phyloP scores from a whole-genome alignment of 2,888 invertebrate species.

The Clistopyga incitator region DNA sequence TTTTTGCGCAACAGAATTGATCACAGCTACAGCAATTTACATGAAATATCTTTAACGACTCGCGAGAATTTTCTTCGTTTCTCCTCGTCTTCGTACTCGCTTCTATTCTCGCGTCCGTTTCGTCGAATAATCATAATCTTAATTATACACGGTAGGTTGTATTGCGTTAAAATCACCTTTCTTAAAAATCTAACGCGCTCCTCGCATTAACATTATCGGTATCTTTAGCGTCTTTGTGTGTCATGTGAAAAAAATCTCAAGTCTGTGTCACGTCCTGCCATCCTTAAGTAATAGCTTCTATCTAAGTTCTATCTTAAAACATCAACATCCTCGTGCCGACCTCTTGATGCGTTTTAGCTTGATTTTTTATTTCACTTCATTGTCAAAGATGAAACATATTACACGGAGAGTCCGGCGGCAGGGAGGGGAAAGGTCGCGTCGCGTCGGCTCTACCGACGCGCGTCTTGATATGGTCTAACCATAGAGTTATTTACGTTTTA shows the following conservation, averaged over 20 bases:
- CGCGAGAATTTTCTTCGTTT: constrained; percentile 45
- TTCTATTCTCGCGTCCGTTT: constrained; percentile 38
- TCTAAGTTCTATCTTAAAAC: constrained; percentile 70
- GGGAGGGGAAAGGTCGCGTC: constrained; percentile 48
- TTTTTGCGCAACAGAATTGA: constrained; percentile 75
- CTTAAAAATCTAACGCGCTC: constrained; percentile 69
- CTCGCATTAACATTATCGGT: constrained; percentile 61
- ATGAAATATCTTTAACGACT: constrained; percentile 70
- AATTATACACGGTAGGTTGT: constrained; percentile 75
- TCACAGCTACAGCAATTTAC: constrained; percentile 80
- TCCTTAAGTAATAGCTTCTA: constrained; percentile 58
- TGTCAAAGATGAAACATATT: not conserved
- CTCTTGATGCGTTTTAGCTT: constrained; percentile 29
- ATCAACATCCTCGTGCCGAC: constrained; percentile 61
- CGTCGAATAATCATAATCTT: constrained; percentile 69
- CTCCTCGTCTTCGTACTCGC: constrained; percentile 28
- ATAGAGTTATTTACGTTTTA: constrained; percentile 68
- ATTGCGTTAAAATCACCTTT: constrained; percentile 79
- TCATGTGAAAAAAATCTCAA: constrained; percentile 16
- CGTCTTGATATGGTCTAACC: constrained; percentile 82
- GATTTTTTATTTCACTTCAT: constrained; percentile 6
- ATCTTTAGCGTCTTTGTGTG: constrained; percentile 39
- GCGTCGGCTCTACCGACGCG: constrained; percentile 68
- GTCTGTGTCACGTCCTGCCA: constrained; percentile 15
- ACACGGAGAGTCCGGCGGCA: constrained; percentile 34